Evolutionary conservation across 1,140 invertebrate species (phyloP).

Genomic region (Achroia grisella): DNA sequence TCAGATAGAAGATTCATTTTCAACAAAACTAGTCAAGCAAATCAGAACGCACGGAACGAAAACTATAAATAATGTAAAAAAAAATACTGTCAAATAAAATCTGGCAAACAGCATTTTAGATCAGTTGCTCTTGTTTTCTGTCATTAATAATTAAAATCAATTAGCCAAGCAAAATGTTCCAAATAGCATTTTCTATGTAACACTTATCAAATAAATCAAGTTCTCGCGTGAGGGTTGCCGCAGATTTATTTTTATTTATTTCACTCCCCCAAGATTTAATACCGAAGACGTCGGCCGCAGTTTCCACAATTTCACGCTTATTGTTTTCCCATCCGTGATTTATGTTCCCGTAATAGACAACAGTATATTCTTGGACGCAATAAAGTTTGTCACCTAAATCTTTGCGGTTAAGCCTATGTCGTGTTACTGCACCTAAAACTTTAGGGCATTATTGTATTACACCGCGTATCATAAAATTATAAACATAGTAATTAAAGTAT

Average conservation of each 20-base stretch:
- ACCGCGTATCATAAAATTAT: too few species aligned
- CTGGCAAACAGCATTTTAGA: too few species aligned
- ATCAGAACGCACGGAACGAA: too few species aligned
- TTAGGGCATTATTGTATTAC: slow-evolving; percentile 1
- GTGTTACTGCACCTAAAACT: slow-evolving; percentile 18
- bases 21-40: too few species aligned
- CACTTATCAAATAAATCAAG: slow-evolving; percentile 64
- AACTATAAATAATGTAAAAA: too few species aligned
- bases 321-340: slow-evolving; percentile 74
- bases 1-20: too few species aligned
- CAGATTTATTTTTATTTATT: slow-evolving; percentile 72
- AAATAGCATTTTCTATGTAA: slow-evolving; percentile 25
- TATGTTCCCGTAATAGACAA: slow-evolving; percentile 64
- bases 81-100: too few species aligned
- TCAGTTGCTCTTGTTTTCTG: too few species aligned
- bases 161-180: slow-evolving; percentile 27
- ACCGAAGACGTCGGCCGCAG: slow-evolving; percentile 58
- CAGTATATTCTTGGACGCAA: slow-evolving; percentile 64
- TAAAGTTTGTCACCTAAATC: slow-evolving; percentile 71
- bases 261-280: slow-evolving; percentile 70
- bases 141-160: slow-evolving; percentile 39
- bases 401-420: slow-evolving; percentile 54
- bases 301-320: slow-evolving; percentile 74
- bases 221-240: slow-evolving; percentile 47
- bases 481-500: too few species aligned